Evolutionary conservation across 2,797 vertebrate genomes (phyloP).

Genomic region (Diplodus sargus): DNA sequence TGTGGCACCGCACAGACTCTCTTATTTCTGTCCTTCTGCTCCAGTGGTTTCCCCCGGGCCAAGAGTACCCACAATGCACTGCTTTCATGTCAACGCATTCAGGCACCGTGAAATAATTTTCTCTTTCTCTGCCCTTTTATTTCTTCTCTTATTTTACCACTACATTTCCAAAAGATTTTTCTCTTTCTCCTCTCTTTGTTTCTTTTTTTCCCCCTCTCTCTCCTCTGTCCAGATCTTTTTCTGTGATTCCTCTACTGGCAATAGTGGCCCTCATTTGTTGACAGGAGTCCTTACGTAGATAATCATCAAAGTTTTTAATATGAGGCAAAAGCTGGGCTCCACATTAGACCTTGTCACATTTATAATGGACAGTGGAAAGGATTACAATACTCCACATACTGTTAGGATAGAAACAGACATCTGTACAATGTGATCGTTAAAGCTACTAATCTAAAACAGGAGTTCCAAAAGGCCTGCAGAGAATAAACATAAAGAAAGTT

Average conservation of each 20-base stretch:
- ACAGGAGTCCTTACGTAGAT: constrained; percentile 25
- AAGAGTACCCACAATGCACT: constrained; percentile 80
- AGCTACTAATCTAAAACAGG: background rate
- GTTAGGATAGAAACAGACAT: background rate
- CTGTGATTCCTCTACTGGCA: constrained; percentile 32
- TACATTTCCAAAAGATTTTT: constrained; percentile 37
- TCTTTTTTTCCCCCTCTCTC: background rate
- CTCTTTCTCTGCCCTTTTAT: constrained; percentile 67
- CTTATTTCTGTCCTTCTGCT: constrained; percentile 81
- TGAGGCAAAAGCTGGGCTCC: constrained; percentile 5
- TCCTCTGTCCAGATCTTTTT: constrained; percentile 16
- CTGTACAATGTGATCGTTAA: background rate
- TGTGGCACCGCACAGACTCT: constrained; percentile 74
- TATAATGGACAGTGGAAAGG: constrained; percentile 5
- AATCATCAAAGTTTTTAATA: constrained; percentile 30
- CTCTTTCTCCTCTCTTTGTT: constrained; percentile 12
- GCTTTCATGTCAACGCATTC: constrained; percentile 76
- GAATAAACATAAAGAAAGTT: constrained; percentile 1
- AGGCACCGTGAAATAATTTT: constrained; percentile 79
- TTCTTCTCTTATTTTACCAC: constrained; percentile 53
- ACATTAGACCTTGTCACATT: constrained; percentile 2
- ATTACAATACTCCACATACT: background rate
- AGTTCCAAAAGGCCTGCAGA: background rate
- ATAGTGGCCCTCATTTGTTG: constrained; percentile 10
- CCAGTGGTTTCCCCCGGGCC: constrained; percentile 77